These are phyloP conservation scores for Pollenia griseotomentosa DNA, from an alignment of 2,888 invertebrate species.

Conservation along the genomic window DNA sequence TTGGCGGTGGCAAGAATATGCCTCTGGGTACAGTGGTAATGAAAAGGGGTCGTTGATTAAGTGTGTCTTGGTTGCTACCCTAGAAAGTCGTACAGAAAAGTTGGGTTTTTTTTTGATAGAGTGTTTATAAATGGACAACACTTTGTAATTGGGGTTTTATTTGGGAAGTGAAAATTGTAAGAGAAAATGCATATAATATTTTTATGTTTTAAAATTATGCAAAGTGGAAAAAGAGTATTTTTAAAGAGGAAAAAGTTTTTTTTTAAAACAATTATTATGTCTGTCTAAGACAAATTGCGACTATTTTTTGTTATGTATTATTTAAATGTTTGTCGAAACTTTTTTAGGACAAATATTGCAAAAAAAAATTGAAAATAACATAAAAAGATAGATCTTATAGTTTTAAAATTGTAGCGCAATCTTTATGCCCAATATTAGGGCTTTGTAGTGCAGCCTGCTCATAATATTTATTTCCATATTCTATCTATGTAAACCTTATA, in stretches of 20 bases:
- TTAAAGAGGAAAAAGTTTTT: no score
- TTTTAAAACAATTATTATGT: not conserved
- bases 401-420: no score
- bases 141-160: constrained; percentile 23
- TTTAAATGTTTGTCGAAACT: no score
- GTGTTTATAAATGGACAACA: not conserved
- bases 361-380: no score
- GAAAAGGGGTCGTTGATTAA: constrained; percentile 87
- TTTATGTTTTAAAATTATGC: not conserved
- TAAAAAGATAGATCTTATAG: no score
- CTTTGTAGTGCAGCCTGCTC: no score
- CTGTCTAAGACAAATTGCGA: no score
- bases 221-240: not conserved
- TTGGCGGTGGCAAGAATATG: constrained; percentile 91
- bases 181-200: not conserved
- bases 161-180: not conserved
- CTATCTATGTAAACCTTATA: no score
- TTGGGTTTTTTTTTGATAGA: not conserved
- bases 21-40: constrained; percentile 93
- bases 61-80: constrained; percentile 77
- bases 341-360: no score
- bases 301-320: no score
- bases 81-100: constrained; percentile 74
- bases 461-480: no score
- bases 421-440: no score